Conservation (phyloP, 2,113 vertebrate species). For the Peucedramus taeniatus region DNA sequence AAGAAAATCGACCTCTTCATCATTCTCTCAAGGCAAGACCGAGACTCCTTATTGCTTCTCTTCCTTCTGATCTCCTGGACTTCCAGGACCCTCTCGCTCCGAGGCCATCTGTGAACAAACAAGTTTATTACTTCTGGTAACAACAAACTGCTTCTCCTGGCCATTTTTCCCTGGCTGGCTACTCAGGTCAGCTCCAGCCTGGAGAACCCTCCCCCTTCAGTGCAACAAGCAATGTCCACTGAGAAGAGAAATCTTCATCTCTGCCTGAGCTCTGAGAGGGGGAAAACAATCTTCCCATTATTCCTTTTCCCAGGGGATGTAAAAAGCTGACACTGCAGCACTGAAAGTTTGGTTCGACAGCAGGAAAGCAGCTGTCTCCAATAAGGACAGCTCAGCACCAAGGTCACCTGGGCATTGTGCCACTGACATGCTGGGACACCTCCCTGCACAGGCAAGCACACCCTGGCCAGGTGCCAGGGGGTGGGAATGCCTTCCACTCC, state of each 20-base stretch:
- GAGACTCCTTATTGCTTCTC: slow-evolving; percentile 85
- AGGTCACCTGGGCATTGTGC: neutral
- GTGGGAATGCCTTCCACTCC: neutral
- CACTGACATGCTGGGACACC: neutral
- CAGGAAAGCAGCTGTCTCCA: neutral
- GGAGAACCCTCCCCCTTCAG: neutral
- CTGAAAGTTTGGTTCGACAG: accelerated
- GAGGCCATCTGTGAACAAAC: slow-evolving; percentile 89
- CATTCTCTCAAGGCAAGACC: slow-evolving; percentile 26
- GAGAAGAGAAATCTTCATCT: neutral
- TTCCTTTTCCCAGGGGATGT: neutral
- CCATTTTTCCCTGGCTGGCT: neutral
- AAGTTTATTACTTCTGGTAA: neutral
- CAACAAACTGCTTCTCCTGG: neutral
- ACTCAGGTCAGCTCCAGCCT: neutral
- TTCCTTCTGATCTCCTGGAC: slow-evolving; percentile 80
- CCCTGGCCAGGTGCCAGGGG: neutral
- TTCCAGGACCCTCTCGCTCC: slow-evolving; percentile 83
- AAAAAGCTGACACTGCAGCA: neutral
- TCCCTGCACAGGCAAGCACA: neutral
- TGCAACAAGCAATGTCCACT: neutral
- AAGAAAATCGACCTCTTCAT: slow-evolving; percentile 64
- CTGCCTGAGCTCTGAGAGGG: neutral
- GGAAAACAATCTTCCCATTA: neutral
- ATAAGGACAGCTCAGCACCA: neutral